Percentiles rank a stretch among this genome's conserved stretches.
phyloP scores from a whole-genome alignment of 1,140 invertebrate species.

The Euura saliciscinereae region DNA sequence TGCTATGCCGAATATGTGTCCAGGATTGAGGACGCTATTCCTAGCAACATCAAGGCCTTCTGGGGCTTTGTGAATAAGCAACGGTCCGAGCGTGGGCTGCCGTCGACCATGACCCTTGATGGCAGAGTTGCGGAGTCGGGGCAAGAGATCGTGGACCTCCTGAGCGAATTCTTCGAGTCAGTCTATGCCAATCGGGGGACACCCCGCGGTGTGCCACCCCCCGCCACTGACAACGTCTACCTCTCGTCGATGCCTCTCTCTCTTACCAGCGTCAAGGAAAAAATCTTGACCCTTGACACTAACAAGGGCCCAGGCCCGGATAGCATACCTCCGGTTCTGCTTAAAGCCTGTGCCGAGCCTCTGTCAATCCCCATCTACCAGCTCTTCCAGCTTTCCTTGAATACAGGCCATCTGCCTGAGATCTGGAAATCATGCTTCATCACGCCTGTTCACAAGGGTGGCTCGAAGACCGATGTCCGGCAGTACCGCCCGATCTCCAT shows the following conservation, averaged over 20 bases:
- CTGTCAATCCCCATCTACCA: not conserved
- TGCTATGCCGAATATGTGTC: not conserved
- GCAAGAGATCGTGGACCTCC: not conserved
- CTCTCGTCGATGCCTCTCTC: not conserved
- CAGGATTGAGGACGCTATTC: not conserved
- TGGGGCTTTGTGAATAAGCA: not conserved
- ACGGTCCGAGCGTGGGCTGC: not conserved
- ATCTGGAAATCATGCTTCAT: not conserved
- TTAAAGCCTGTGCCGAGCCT: not conserved
- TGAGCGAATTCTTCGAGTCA: not conserved
- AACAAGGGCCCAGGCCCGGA: slow-evolving; percentile 13
- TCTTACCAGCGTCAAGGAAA: too few relatives aligned
- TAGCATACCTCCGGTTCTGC: not conserved
- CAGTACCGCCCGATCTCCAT: slow-evolving; percentile 13
- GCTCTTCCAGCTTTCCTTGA: not conserved
- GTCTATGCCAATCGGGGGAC: not conserved
- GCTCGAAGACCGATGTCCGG: not conserved
- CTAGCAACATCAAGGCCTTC: too few relatives aligned
- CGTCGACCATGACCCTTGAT: not conserved
- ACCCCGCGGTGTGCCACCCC: not conserved
- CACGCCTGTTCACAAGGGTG: slow-evolving; percentile 10
- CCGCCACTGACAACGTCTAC: not conserved
- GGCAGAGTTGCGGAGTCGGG: not conserved
- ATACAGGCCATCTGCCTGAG: not conserved
- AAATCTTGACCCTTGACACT: not conserved